Conservation (phyloP, 1,140 invertebrate genomes). For the Anoplolepis gracilipes region DNA sequence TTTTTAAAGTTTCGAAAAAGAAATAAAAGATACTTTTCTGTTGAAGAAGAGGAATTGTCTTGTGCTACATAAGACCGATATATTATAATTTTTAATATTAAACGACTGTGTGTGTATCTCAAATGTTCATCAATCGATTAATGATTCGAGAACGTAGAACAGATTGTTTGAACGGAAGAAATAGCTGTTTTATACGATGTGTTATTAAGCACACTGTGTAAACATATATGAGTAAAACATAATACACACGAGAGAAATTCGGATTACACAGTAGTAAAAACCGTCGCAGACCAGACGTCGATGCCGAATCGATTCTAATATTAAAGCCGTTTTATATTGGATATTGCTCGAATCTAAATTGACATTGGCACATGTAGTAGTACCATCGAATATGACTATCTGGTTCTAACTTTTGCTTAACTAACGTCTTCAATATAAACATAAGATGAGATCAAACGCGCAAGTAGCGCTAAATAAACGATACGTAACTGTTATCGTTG, state of each 20-base stretch:
- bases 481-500: background rate
- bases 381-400: background rate
- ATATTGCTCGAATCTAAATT: background rate
- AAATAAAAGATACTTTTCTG: background rate
- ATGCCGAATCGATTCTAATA: slow-evolving; percentile 34
- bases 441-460: background rate
- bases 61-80: background rate
- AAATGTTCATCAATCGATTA: background rate
- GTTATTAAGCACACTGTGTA: too few relatives aligned
- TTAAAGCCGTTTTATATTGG: slow-evolving; percentile 24
- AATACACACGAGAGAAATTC: background rate
- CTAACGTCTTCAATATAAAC: background rate
- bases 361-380: slow-evolving; percentile 22
- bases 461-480: background rate
- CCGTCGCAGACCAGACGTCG: slow-evolving; percentile 9
- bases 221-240: background rate
- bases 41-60: background rate
- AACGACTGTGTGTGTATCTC: background rate
- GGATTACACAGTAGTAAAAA: slow-evolving; percentile 18
- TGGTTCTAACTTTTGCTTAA: slow-evolving; percentile 12
- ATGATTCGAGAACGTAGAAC: background rate
- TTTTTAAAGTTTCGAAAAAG: background rate
- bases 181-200: background rate
- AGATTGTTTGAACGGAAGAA: background rate
- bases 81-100: background rate